Evolutionary conservation across 2,888 invertebrate species (phyloP).

Genomic region (Melanostoma mellinum): DNA sequence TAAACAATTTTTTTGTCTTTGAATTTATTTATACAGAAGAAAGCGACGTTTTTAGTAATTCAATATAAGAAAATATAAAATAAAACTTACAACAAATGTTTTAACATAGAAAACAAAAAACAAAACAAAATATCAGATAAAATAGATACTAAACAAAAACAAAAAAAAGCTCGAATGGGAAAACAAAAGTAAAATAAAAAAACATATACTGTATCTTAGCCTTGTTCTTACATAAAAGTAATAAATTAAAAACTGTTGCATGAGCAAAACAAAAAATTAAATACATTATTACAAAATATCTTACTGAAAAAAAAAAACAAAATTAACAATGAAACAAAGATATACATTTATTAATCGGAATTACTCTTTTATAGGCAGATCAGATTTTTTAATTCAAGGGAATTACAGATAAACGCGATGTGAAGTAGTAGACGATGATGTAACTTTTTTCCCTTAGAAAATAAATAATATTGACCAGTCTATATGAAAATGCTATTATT

Average conservation of each 20-base stretch:
- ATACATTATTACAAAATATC: constrained; percentile 65
- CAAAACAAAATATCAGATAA: constrained; percentile 3
- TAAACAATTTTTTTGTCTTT: constrained; percentile 66
- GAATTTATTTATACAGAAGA: constrained; percentile 65
- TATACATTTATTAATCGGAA: constrained; percentile 55
- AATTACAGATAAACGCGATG: constrained; percentile 1
- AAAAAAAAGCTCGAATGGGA: constrained; percentile 21
- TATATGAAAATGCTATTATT: constrained; percentile 62
- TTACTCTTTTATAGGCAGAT: constrained; percentile 63
- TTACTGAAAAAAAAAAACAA: constrained; percentile 70
- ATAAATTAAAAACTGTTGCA: constrained; percentile 50
- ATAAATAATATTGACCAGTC: constrained; percentile 64
- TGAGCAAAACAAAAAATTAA: constrained; percentile 33
- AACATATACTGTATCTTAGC: constrained; percentile 58
- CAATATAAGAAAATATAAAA: constrained; percentile 49
- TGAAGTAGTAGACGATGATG: constrained; percentile 50
- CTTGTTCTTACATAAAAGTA: constrained; percentile 64
- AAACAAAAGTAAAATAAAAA: constrained; percentile 17
- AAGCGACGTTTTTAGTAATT: constrained; percentile 52
- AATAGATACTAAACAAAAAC: constrained; percentile 19
- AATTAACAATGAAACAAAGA: constrained; percentile 56
- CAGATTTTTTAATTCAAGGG: constrained; percentile 59
- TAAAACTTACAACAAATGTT: constrained; percentile 28
- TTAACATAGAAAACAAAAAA: constrained; percentile 27
- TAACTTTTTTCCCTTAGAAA: constrained; percentile 54